These are phyloP conservation scores for Percopsis transmontana DNA, from an alignment of 2,113 vertebrate species.

Conservation along the genomic window DNA sequence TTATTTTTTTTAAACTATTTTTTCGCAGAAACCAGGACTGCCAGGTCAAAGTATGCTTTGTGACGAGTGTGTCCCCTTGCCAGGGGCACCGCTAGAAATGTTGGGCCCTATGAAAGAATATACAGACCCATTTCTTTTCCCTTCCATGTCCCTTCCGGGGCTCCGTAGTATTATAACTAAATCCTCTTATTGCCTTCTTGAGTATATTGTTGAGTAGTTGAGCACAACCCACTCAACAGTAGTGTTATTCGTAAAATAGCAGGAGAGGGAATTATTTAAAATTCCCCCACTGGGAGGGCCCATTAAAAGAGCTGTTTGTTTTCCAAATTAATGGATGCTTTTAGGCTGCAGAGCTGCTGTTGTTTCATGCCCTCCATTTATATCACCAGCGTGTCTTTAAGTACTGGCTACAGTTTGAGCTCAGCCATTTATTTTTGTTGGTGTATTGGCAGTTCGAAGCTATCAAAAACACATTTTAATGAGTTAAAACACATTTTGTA, in stretches of 20 bases:
- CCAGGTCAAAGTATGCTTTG: too few relatives aligned
- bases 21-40: too few relatives aligned
- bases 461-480: slow-evolving; percentile 53
- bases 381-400: slow-evolving; percentile 41
- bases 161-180: not conserved
- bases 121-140: too few relatives aligned
- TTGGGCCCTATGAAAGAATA: too few relatives aligned
- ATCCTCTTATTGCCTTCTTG: slow-evolving; percentile 20
- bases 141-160: too few relatives aligned
- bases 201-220: not conserved
- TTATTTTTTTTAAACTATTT: too few relatives aligned
- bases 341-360: slow-evolving; percentile 14
- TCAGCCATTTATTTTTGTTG: slow-evolving; percentile 48
- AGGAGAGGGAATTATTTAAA: slow-evolving; percentile 37
- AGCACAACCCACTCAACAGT: slow-evolving; percentile 35
- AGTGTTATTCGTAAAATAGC: slow-evolving; percentile 23
- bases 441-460: slow-evolving; percentile 42
- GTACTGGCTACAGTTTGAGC: slow-evolving; percentile 55
- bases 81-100: too few relatives aligned
- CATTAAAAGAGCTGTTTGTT: slow-evolving; percentile 55
- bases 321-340: slow-evolving; percentile 48
- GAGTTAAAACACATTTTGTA: slow-evolving; percentile 12
- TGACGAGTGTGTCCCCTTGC: too few relatives aligned
- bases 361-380: slow-evolving; percentile 37
- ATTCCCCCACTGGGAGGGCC: slow-evolving; percentile 26